Conservation (phyloP, 2,888 invertebrate species). For the Brachypalpus laphriformis region DNA sequence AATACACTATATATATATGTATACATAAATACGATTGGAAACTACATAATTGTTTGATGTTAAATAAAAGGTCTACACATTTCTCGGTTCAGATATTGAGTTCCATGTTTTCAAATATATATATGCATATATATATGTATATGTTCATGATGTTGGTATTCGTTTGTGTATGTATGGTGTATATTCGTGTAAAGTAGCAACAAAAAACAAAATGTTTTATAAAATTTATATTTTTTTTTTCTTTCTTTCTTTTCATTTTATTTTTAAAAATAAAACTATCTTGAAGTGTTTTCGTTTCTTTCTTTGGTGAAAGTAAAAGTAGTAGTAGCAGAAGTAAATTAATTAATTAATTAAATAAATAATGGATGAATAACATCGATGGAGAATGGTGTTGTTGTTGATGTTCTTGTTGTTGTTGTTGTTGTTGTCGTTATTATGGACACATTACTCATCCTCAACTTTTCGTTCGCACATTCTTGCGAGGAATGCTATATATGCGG, state of each 20-base stretch:
- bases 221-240: slow-evolving; percentile 65
- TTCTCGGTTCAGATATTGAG: slow-evolving; percentile 27
- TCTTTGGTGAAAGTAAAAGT: slow-evolving; percentile 75
- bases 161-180: slow-evolving; percentile 12
- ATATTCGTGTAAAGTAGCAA: slow-evolving; percentile 65
- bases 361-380: slow-evolving; percentile 82
- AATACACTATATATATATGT: slow-evolving; percentile 32
- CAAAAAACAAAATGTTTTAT: slow-evolving; percentile 73
- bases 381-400: slow-evolving; percentile 81
- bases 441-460: slow-evolving; percentile 78
- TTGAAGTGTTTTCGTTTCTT: slow-evolving; percentile 54
- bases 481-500: slow-evolving; percentile 89
- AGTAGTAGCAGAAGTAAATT: slow-evolving; percentile 81
- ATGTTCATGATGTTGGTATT: slow-evolving; percentile 19
- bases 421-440: slow-evolving; percentile 64
- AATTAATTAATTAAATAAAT: slow-evolving; percentile 82
- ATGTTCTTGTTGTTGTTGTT: slow-evolving; percentile 76
- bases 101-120: slow-evolving; percentile 13
- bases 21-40: slow-evolving; percentile 59
- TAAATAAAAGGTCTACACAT: slow-evolving; percentile 44
- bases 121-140: neutral
- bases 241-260: slow-evolving; percentile 32
- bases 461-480: slow-evolving; percentile 91
- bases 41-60: slow-evolving; percentile 43
- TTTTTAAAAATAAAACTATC: slow-evolving; percentile 59